These are phyloP conservation scores for Neocrepidodera transversa DNA, from an alignment of 2,888 invertebrate species.

Conservation along the genomic window DNA sequence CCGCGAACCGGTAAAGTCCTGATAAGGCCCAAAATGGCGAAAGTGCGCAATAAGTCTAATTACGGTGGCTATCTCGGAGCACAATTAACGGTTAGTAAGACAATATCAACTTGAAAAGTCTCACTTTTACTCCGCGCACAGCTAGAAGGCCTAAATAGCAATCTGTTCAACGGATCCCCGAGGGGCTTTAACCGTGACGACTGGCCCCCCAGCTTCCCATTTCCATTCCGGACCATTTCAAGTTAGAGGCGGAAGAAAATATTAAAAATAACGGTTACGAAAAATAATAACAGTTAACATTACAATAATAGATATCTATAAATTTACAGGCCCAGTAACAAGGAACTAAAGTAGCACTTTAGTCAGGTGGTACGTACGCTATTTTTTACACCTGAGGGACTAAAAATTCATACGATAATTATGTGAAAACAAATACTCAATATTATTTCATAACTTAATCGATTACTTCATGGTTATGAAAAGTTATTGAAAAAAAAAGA, in stretches of 20 bases:
- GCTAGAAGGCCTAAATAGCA: constrained; percentile 42
- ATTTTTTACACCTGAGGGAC: too few relatives aligned
- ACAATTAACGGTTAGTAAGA: constrained; percentile 27
- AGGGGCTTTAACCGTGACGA: constrained; percentile 56
- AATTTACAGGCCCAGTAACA: too few relatives aligned
- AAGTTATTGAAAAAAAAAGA: too few relatives aligned
- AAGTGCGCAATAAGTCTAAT: constrained; percentile 13
- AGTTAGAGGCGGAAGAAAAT: constrained; percentile 6
- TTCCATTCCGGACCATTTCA: constrained; percentile 36
- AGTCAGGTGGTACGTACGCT: too few relatives aligned
- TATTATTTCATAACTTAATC: too few relatives aligned
- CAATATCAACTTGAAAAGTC: constrained; percentile 24
- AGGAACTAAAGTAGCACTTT: too few relatives aligned
- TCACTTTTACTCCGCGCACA: constrained; percentile 23
- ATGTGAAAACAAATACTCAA: too few relatives aligned
- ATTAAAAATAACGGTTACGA: background rate
- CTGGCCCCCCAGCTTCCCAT: constrained; percentile 50
- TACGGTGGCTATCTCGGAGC: constrained; percentile 16
- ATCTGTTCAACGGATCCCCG: constrained; percentile 59
- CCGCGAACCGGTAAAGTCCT: constrained; percentile 16
- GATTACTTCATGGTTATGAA: too few relatives aligned
- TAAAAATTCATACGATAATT: too few relatives aligned
- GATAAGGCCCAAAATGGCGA: constrained; percentile 16
- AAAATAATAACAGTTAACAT: too few relatives aligned
- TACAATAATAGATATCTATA: too few relatives aligned